A percentile compares a stretch with the other conserved stretches of the same genome.
Conservation (phyloP, 2,888 invertebrate species). For the Sminthurinus aureus region DNA sequence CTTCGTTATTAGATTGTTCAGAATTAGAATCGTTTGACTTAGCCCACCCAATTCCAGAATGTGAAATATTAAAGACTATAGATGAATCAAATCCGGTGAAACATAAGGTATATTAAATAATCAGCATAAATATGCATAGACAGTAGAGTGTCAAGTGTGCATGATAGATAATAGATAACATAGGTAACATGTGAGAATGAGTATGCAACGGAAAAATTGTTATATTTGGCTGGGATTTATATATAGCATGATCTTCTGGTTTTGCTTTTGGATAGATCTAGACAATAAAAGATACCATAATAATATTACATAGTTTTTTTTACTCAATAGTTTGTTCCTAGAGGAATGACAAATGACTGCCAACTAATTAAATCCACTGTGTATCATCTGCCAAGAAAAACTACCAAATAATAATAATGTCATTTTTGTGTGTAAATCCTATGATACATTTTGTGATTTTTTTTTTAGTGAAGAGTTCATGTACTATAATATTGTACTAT, state of each 20-base stretch:
- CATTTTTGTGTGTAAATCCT: too few species aligned
- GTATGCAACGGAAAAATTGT: too few species aligned
- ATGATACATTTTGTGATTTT: background rate
- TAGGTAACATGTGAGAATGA: too few species aligned
- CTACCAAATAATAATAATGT: background rate
- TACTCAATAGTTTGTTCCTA: background rate
- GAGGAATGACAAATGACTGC: background rate
- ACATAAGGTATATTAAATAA: slow-evolving; percentile 27
- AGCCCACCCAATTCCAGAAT: slow-evolving; percentile 32
- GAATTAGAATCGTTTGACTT: slow-evolving; percentile 40
- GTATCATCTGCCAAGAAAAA: background rate
- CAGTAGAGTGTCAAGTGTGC: too few species aligned
- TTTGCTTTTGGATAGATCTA: too few species aligned
- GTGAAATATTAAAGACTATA: slow-evolving; percentile 13
- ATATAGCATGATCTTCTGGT: too few species aligned
- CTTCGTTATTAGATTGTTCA: slow-evolving; percentile 41
- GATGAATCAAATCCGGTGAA: background rate
- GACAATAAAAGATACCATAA: too few species aligned
- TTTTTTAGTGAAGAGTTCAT: too few species aligned
- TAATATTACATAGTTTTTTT: too few species aligned
- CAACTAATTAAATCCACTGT: slow-evolving; percentile 1
- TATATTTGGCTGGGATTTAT: too few species aligned
- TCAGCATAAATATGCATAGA: background rate
- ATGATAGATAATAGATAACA: too few species aligned
- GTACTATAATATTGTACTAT: too few species aligned